Conservation (phyloP, 2,797 vertebrate species). For the Arctocebus calabarensis region DNA sequence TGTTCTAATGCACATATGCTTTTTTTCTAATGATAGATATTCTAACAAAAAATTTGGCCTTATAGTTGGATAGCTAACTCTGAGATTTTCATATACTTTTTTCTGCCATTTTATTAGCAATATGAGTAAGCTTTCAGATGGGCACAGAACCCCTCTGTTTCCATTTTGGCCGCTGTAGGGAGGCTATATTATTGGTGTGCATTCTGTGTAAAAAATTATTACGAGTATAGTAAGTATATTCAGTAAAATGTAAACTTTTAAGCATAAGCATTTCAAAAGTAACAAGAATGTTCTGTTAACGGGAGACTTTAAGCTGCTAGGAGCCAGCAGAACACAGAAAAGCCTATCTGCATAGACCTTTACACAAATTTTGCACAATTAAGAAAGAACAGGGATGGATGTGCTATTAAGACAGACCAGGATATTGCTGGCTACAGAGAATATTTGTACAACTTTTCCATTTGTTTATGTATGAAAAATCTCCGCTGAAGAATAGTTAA, state of each 20-base stretch:
- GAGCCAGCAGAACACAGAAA: constrained; percentile 72
- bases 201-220: constrained; percentile 89
- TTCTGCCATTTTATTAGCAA: constrained; percentile 80
- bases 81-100: constrained; percentile 79
- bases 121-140: constrained; percentile 87
- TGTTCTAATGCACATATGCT: constrained; percentile 62
- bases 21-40: constrained; percentile 69
- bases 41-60: constrained; percentile 82
- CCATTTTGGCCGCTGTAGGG: constrained; percentile 88
- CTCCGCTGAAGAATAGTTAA: constrained; percentile 86
- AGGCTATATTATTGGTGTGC: constrained; percentile 91
- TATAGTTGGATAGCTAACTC: constrained; percentile 78
- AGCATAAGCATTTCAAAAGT: constrained; percentile 84
- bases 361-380: constrained; percentile 81
- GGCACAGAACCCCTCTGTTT: constrained; percentile 89
- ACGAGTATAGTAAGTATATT: constrained; percentile 91
- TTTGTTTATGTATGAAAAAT: constrained; percentile 89
- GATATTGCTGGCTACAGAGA: constrained; percentile 84
- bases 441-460: constrained; percentile 88
- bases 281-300: constrained; percentile 83
- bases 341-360: constrained; percentile 74
- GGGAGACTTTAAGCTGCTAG: constrained; percentile 80
- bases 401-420: constrained; percentile 84
- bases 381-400: constrained; percentile 81
- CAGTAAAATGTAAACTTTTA: constrained; percentile 88